Conservation (phyloP, 2,797 vertebrate genomes). For the Botia almorhae region DNA sequence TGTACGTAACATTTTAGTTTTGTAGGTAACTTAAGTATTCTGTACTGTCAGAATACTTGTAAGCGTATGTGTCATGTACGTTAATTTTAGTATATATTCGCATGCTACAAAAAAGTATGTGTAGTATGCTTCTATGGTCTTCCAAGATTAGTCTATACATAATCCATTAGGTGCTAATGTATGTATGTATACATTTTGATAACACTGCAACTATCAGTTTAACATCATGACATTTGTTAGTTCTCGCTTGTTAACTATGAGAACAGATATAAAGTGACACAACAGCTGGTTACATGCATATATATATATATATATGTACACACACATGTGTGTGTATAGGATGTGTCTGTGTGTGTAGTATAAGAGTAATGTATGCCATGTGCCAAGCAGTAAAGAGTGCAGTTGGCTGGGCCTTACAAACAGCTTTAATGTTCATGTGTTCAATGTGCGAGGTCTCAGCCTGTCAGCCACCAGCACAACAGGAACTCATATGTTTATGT, state of each 20-base stretch:
- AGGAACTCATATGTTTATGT: conserved; percentile 53
- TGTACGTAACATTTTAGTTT: too few species aligned
- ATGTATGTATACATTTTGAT: conserved; percentile 2
- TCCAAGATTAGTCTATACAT: background rate
- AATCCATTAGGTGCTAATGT: conserved; percentile 5
- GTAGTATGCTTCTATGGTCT: background rate
- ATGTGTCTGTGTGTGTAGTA: conserved; percentile 23
- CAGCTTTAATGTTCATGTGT: conserved; percentile 61
- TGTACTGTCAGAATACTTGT: too few species aligned
- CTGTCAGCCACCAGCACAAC: conserved; percentile 59
- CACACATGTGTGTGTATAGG: background rate
- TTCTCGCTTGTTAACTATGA: conserved; percentile 15
- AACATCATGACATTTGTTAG: conserved; percentile 33
- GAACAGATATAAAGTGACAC: conserved; percentile 29
- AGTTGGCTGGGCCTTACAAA: conserved; percentile 56
- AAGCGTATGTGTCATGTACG: too few species aligned
- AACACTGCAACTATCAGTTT: conserved; percentile 16
- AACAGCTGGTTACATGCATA: conserved; percentile 32
- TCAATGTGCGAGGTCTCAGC: conserved; percentile 59
- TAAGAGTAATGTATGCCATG: conserved; percentile 40
- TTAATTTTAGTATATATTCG: too few species aligned
- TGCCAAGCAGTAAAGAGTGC: conserved; percentile 56
- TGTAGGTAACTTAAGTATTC: too few species aligned
- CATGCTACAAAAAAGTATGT: background rate
- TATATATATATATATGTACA: conserved; percentile 1